Evolutionary conservation across 2,888 invertebrate genomes (phyloP), one percentile per base, ranked within the genome.

Genomic region (Phytoseiulus persimilis): DNA sequence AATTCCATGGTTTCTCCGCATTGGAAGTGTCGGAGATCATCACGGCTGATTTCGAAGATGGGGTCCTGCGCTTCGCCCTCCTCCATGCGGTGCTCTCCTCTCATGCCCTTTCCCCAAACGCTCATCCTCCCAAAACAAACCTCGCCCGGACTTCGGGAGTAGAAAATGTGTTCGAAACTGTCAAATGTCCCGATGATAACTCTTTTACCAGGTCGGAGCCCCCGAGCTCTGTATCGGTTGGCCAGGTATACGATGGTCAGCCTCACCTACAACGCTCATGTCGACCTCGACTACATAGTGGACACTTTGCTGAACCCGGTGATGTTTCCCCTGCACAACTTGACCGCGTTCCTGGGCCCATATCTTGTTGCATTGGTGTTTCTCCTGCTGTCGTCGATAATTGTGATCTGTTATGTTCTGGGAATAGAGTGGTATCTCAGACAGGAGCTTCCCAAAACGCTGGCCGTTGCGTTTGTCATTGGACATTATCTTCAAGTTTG

Each of bases 351-450:
- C 6, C 33, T 87, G 11, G 87, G 87, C 6, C 87, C 87, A 6
- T 87, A 87, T n/a, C 87, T 87, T 11, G 87, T 87, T 11, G 87
- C 87, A 18, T n/a, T 87, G 87, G 87, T 87, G 28, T n/a, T 32
- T 9, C 33, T 87, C n/a, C 87, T 87, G 5, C 18, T 87, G 33
- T 33, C 39, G n/a, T 87, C 87, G 6, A 18, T 87, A 23, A 87
- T 87, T n/a, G 33, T 33, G 0, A 32, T 87, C 9, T 87, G 33
- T 18, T 87, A 87, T 31, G 33, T 87, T 3, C 87, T 87, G 33
- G 87, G 87, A 2, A 87, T 87, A 6, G 87, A 87, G 18, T 87
- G 87, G 87, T 87, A 87, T 23, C 87, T 87, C n/a, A n/a, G 87
- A 18, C 32, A 87, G 5, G 87, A 87, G 87, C 87, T 87, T n/a